Conservation (phyloP, 2,113 vertebrate species). For the Macaca mulatta region DNA sequence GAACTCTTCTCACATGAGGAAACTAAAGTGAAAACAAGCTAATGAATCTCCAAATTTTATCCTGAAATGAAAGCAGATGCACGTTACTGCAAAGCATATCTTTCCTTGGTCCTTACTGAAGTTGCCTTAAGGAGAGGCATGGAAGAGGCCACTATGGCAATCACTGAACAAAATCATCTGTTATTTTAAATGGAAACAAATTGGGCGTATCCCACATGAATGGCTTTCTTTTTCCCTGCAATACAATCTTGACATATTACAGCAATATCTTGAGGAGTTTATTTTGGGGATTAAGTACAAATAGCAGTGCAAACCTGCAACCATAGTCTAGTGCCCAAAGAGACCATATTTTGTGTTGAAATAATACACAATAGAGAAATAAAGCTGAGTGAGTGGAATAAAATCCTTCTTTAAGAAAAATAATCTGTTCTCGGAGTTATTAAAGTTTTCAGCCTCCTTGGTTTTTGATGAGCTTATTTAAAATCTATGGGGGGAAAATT, state of each 20-base stretch:
- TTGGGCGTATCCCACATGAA: too few relatives aligned
- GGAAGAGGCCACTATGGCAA: not conserved
- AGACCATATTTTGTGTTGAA: conserved; percentile 40
- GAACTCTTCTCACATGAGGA: not conserved
- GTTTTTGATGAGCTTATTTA: conserved; percentile 65
- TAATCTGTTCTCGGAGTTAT: conserved; percentile 55
- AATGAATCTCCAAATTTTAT: not conserved
- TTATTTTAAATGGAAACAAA: not conserved
- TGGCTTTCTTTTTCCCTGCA: not conserved
- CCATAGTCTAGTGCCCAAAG: not conserved
- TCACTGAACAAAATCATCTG: not conserved
- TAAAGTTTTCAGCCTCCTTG: conserved; percentile 35
- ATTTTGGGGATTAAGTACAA: conserved; percentile 27
- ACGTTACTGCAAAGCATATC: not conserved
- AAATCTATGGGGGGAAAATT: conserved; percentile 50
- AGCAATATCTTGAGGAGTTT: not conserved
- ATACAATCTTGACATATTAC: not conserved
- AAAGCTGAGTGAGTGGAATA: not conserved
- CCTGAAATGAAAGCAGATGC: not conserved
- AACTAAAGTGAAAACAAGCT: not conserved
- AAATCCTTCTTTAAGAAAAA: conserved; percentile 49
- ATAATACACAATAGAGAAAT: conserved; percentile 22
- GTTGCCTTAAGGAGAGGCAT: not conserved
- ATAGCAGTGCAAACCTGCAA: not conserved
- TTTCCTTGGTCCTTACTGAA: not conserved